Conservation (phyloP, 2,888 invertebrate species). For the Schizotus pectinicornis region DNA sequence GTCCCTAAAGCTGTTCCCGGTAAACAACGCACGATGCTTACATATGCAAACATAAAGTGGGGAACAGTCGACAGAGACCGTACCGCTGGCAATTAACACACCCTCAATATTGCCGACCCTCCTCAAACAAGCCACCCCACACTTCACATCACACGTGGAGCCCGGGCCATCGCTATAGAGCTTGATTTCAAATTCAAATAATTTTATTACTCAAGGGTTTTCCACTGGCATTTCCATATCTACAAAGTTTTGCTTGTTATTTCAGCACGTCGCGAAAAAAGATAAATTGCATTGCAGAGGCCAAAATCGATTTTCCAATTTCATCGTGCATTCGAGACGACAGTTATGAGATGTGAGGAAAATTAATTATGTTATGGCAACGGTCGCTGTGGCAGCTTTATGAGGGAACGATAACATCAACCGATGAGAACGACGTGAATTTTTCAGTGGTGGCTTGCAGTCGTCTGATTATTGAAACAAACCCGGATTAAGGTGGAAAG, state of each 20-base stretch:
- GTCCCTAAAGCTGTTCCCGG: constrained; percentile 24
- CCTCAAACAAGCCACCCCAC: constrained; percentile 44
- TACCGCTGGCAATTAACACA: constrained; percentile 53
- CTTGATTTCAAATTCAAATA: constrained; percentile 44
- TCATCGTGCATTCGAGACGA: too few relatives aligned
- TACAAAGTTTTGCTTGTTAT: constrained; percentile 41
- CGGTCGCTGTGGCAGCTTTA: too few relatives aligned
- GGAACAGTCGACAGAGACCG: constrained; percentile 38
- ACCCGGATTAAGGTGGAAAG: constrained; percentile 39
- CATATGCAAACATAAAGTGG: constrained; percentile 48
- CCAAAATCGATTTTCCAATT: too few relatives aligned
- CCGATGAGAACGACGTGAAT: constrained; percentile 13
- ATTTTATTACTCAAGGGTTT: constrained; percentile 39
- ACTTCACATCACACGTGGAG: constrained; percentile 39
- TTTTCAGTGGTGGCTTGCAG: constrained; percentile 16
- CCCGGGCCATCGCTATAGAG: constrained; percentile 23
- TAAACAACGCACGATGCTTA: constrained; percentile 46
- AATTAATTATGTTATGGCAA: too few relatives aligned
- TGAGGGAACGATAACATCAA: not conserved
- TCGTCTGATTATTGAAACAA: constrained; percentile 34
- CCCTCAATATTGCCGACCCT: constrained; percentile 48
- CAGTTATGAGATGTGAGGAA: too few relatives aligned
- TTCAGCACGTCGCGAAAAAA: constrained; percentile 27
- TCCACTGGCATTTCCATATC: constrained; percentile 38
- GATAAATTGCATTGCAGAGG: not conserved